Evolutionary conservation across 2,888 invertebrate species (phyloP), one percentile per base, ranked within the genome.

Genomic region (Drosophila meridiana): DNA sequence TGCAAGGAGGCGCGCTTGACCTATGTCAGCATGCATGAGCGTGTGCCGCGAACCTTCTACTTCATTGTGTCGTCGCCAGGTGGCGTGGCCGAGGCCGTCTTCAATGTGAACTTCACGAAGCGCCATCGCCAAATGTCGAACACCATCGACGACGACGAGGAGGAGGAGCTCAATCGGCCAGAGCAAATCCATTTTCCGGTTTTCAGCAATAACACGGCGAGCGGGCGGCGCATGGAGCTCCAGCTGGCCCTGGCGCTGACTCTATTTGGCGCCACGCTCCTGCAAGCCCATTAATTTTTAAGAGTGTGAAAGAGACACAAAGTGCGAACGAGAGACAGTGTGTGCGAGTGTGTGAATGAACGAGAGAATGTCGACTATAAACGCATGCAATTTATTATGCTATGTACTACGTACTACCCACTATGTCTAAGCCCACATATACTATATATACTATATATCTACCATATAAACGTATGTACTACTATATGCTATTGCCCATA

Each of bases 121-220:
- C 93, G 93, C 55, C 92, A 93, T 80, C 92, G 93, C 38, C 89
- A 92, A 65, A 92, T 93, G 86, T 90, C 93, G 45, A 93, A 93
- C 82, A 88, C 90, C 38, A 87, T 93, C 65, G 93, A 93, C 59
- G 92, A 93, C 36, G 81, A 90, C 55, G 92, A 92, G 57, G 93
- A 93, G 61, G 93, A 93, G 73, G 93, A 93, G 75, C 88, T 93
- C n/a, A 93, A 93, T 69, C 92, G 92, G 67, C 93, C 93, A 50
- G 93, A 93, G 78, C 93, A 93, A 84, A 93, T 93, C 69, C 93
- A 93, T 79, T 93, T 93, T 78, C 93, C 93, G 0, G 93, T 93
- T 13, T 93, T 93, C 69, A 93, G 92, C 58, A 79, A 75, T 52
- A 82, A 64, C 59, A 67, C 73, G 52, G 70, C 74, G 5, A 71